Evolutionary conservation across 2,888 invertebrate species (phyloP).

Genomic region (Tanytarsus gracilentus): DNA sequence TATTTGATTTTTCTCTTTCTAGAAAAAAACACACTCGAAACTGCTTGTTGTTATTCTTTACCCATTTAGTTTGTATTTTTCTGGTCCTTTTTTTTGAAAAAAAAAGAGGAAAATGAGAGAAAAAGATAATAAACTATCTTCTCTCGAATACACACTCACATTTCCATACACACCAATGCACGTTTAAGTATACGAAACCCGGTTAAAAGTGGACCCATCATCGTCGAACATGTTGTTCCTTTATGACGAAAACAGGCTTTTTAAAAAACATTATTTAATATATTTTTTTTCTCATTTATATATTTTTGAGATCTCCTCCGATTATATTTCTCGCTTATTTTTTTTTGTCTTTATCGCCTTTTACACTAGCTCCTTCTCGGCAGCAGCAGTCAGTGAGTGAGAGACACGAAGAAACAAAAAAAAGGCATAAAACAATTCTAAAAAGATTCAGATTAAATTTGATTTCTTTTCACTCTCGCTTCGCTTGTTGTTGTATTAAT

Average conservation of each 20-base stretch:
- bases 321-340: neutral
- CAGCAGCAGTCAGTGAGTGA: no score
- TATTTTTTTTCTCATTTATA: neutral
- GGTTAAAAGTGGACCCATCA: no score
- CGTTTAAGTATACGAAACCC: no score
- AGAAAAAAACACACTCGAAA: neutral
- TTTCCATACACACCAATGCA: no score
- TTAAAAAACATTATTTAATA: constrained; percentile 2
- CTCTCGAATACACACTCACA: neutral
- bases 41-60: neutral
- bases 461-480: no score
- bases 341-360: no score
- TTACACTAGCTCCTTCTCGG: no score
- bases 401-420: neutral
- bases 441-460: neutral
- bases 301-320: neutral
- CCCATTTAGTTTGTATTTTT: neutral
- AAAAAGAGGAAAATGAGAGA: neutral
- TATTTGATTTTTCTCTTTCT: neutral
- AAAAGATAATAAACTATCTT: neutral
- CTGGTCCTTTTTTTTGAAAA: constrained; percentile 7
- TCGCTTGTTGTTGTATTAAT: neutral
- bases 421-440: neutral
- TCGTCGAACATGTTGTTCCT: neutral
- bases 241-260: constrained; percentile 19